These are phyloP conservation scores for Exephanes ischioxanthus DNA, from an alignment of 2,888 invertebrate species.

Conservation along the genomic window DNA sequence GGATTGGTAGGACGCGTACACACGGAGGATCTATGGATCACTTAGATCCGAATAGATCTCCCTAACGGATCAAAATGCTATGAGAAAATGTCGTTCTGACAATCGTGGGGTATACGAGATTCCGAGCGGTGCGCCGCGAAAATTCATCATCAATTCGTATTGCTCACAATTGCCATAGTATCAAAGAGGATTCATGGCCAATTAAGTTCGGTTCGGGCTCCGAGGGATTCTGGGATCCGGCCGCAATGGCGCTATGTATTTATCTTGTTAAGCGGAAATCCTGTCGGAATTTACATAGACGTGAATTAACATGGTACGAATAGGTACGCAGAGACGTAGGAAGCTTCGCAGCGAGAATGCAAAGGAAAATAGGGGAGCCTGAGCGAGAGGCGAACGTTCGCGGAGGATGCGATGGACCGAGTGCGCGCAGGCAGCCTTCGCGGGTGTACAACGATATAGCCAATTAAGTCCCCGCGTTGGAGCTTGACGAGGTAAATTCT, in stretches of 20 bases:
- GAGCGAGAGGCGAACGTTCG: constrained; percentile 1
- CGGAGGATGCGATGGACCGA: constrained; percentile 1
- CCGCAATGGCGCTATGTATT: constrained; percentile 29
- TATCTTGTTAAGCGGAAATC: constrained; percentile 26
- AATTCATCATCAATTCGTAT: neutral
- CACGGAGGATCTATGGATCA: neutral
- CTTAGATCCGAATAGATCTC: neutral
- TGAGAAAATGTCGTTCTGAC: neutral
- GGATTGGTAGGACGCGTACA: no score
- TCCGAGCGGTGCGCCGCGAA: neutral
- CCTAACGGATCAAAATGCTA: neutral
- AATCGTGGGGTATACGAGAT: neutral
- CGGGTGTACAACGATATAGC: constrained; percentile 23
- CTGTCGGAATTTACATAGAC: constrained; percentile 53
- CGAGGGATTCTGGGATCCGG: constrained; percentile 32
- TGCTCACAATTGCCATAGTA: neutral
- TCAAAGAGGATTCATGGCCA: constrained; percentile 46
- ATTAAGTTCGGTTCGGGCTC: constrained; percentile 53
- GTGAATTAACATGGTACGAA: constrained; percentile 43
- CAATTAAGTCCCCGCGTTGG: constrained; percentile 39
- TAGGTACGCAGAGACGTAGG: neutral
- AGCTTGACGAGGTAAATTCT: constrained; percentile 35
- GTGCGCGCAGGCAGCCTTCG: neutral
- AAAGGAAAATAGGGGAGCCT: constrained; percentile 1
- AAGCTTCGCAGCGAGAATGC: constrained; percentile 16